These are phyloP conservation scores for Poecilobothrus nobilitatus DNA, from an alignment of 2,888 invertebrate species.

Conservation along the genomic window DNA sequence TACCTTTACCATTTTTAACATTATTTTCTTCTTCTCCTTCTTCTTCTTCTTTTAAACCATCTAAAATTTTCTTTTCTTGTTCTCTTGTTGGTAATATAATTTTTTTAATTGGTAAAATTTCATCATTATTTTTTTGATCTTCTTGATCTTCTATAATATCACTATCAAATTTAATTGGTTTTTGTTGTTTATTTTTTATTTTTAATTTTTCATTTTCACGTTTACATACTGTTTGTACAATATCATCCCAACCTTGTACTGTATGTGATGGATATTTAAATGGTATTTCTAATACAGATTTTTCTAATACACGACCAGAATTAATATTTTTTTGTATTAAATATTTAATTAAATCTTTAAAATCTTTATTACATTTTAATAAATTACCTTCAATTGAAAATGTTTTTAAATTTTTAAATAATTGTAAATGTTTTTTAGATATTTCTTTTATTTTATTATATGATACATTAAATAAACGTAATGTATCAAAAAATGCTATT, in stretches of 20 bases:
- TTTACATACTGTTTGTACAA: slow-evolving; percentile 39
- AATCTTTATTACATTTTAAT: slow-evolving; percentile 58
- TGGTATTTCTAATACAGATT: slow-evolving; percentile 29
- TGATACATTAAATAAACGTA: slow-evolving; percentile 51
- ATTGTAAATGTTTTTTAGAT: slow-evolving; percentile 33
- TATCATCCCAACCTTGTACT: slow-evolving; percentile 35
- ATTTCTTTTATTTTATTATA: slow-evolving; percentile 38
- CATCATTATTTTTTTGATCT: slow-evolving; percentile 18
- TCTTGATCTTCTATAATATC: slow-evolving; percentile 26
- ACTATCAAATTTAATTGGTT: slow-evolving; percentile 16
- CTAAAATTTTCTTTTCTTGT: slow-evolving; percentile 9
- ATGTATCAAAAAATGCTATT: slow-evolving; percentile 44
- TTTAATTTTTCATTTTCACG: slow-evolving; percentile 28
- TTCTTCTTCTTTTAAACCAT: slow-evolving; percentile 11
- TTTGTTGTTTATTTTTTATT: slow-evolving; percentile 29
- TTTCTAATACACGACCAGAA: slow-evolving; percentile 30
- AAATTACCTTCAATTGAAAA: slow-evolving; percentile 56
- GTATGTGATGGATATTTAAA: slow-evolving; percentile 27
- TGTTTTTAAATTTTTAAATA: slow-evolving; percentile 42
- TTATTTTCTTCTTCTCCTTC: neutral
- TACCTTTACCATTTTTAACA: neutral
- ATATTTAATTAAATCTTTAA: slow-evolving; percentile 54
- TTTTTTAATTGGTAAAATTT: neutral
- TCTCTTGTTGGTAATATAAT: neutral
- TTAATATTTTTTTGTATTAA: slow-evolving; percentile 33